phyloP scores from a whole-genome alignment of 2,888 invertebrate species.

The Euzetes globulus region DNA sequence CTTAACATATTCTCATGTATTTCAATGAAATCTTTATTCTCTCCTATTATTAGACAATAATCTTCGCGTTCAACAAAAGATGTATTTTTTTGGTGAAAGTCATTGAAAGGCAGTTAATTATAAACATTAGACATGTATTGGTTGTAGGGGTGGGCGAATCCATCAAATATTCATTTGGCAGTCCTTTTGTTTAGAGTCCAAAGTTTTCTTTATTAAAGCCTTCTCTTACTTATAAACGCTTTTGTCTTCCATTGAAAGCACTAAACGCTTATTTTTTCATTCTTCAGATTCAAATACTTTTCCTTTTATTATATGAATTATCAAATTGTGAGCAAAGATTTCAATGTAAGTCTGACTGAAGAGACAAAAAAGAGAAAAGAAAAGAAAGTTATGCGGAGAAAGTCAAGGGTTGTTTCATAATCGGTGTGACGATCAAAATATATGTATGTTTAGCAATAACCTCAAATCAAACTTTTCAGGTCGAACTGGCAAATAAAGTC shows the following conservation, averaged over 20 bases:
- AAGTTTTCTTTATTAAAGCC: not conserved
- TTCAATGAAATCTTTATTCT: not conserved
- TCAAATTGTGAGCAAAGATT: not conserved
- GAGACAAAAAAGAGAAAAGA: not conserved
- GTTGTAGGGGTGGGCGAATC: conserved; percentile 21
- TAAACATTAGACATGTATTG: conserved; percentile 3
- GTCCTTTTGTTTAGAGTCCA: not conserved
- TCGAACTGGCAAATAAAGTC: not conserved
- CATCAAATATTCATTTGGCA: conserved; percentile 20
- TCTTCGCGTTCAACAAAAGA: not conserved
- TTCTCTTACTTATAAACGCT: not conserved
- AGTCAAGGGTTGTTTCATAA: not conserved
- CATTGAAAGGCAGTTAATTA: conserved; percentile 18
- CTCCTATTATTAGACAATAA: not conserved
- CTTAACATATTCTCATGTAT: not conserved
- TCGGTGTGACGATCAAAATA: not conserved
- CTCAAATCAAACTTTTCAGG: not conserved
- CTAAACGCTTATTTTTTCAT: not conserved
- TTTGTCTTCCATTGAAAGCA: not conserved
- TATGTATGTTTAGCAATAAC: too few relatives aligned
- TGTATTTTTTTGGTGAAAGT: not conserved
- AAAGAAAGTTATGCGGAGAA: not conserved
- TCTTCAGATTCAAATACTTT: not conserved
- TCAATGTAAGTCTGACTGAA: not conserved
- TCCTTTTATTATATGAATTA: not conserved